Evolutionary conservation across 2,888 invertebrate genomes (phyloP).

Genomic region (Philereme vetulata): DNA sequence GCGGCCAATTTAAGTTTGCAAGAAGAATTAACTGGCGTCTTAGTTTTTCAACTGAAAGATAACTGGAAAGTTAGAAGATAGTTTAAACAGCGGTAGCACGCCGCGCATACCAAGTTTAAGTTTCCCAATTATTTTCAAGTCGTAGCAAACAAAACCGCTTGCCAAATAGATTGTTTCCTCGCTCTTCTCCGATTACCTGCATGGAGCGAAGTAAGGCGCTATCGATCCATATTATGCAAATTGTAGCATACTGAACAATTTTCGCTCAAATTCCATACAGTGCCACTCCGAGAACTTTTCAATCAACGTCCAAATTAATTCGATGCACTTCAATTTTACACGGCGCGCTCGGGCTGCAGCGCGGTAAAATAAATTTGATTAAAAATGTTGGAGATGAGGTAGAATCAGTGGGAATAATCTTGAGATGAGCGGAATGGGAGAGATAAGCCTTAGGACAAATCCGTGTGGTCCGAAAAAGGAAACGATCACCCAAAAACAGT

Average conservation of each 20-base stretch:
- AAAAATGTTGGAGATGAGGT: constrained; percentile 49
- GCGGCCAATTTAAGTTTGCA: constrained; percentile 64
- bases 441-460: constrained; percentile 56
- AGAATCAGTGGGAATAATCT: constrained; percentile 44
- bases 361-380: constrained; percentile 57
- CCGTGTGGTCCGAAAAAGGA: constrained; percentile 52
- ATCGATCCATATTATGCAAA: constrained; percentile 24
- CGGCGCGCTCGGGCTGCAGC: constrained; percentile 38
- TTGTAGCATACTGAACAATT: constrained; percentile 22
- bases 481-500: constrained; percentile 53
- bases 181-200: constrained; percentile 9
- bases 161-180: not conserved
- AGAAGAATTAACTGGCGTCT: constrained; percentile 37
- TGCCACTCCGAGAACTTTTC: constrained; percentile 53
- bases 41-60: constrained; percentile 32
- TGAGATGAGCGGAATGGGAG: constrained; percentile 15
- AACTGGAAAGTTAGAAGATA: constrained; percentile 5
- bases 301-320: constrained; percentile 65
- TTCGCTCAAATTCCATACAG: constrained; percentile 22
- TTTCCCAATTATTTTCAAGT: constrained; percentile 14
- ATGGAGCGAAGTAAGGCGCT: constrained; percentile 11
- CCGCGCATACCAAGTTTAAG: not conserved
- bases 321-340: constrained; percentile 61
- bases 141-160: constrained; percentile 8
- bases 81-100: constrained; percentile 7